phyloP scores from a whole-genome alignment of 2,797 vertebrate species.

The Etheostoma perlongum region DNA sequence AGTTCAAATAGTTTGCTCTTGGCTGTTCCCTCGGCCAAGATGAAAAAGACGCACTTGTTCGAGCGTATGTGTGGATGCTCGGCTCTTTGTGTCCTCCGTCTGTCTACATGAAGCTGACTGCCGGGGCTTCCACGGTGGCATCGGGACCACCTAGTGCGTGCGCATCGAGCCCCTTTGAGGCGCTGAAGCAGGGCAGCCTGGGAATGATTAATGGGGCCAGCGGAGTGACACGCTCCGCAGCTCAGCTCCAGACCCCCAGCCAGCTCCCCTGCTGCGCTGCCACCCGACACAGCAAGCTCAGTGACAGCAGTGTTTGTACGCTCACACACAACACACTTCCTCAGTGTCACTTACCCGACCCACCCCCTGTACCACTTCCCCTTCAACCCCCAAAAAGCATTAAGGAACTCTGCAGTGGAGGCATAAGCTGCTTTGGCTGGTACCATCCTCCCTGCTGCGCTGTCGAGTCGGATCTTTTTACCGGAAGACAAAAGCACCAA shows the following conservation, averaged over 20 bases:
- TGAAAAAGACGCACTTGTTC: slow-evolving; percentile 42
- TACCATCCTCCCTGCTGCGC: slow-evolving; percentile 68
- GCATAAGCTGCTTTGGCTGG: slow-evolving; percentile 68
- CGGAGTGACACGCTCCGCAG: slow-evolving; percentile 75
- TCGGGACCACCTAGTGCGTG: slow-evolving; percentile 82
- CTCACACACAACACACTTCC: slow-evolving; percentile 65
- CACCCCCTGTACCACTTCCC: slow-evolving; percentile 41
- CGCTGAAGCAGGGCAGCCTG: slow-evolving; percentile 68
- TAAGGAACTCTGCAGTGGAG: slow-evolving; percentile 56
- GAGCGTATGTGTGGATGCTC: slow-evolving; percentile 40
- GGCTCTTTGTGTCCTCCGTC: slow-evolving; percentile 58
- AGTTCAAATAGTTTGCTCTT: slow-evolving; percentile 31
- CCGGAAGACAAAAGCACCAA: slow-evolving; percentile 54
- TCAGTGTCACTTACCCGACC: slow-evolving; percentile 66
- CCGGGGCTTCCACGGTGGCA: slow-evolving; percentile 69
- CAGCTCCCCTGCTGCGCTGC: slow-evolving; percentile 76
- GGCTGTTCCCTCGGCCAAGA: slow-evolving; percentile 3
- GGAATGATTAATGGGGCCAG: slow-evolving; percentile 82
- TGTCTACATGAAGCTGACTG: slow-evolving; percentile 44
- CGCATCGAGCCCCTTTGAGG: slow-evolving; percentile 65
- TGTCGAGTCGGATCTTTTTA: slow-evolving; percentile 61
- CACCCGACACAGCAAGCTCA: slow-evolving; percentile 73
- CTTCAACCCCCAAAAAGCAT: slow-evolving; percentile 39
- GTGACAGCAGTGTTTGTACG: slow-evolving; percentile 61
- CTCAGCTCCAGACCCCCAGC: slow-evolving; percentile 73